These are phyloP conservation scores for Apamea epomidion DNA, from an alignment of 2,888 invertebrate genomes.

Conservation along the genomic window DNA sequence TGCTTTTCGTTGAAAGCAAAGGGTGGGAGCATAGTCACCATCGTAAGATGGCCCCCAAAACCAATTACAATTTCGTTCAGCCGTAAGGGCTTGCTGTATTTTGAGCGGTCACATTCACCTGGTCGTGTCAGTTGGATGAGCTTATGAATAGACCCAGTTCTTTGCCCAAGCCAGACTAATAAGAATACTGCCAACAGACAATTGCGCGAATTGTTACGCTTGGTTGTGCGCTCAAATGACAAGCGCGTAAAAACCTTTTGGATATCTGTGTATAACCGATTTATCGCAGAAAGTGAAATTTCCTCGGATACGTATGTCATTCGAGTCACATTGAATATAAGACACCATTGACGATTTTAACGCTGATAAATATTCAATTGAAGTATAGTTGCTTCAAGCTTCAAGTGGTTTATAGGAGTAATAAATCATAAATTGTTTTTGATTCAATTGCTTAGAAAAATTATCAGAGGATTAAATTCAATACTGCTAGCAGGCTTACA, in stretches of 20 bases:
- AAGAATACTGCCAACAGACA: conserved; percentile 69
- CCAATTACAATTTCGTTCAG: conserved; percentile 65
- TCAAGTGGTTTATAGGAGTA: conserved; percentile 7
- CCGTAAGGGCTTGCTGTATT: conserved; percentile 47
- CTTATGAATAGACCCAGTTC: conserved; percentile 71
- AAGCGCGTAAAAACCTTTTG: conserved; percentile 32
- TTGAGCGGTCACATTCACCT: conserved; percentile 67
- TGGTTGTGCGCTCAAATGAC: conserved; percentile 55
- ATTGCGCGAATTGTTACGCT: conserved; percentile 69
- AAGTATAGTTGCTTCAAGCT: conserved; percentile 11
- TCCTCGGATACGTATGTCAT: conserved; percentile 15
- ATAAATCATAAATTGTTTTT: conserved; percentile 2
- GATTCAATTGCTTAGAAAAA: conserved; percentile 4
- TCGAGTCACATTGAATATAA: conserved; percentile 10
- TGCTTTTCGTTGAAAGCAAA: conserved; percentile 70
- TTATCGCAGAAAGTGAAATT: conserved; percentile 20
- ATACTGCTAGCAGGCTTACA: not conserved
- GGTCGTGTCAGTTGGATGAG: conserved; percentile 70
- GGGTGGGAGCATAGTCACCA: conserved; percentile 72
- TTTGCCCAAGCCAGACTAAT: conserved; percentile 72
- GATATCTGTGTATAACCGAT: conserved; percentile 27
- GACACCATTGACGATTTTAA: conserved; percentile 17
- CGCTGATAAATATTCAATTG: conserved; percentile 37
- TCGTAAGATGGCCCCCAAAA: conserved; percentile 69
- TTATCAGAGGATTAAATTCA: not conserved